phyloP scores from a whole-genome alignment of 2,888 invertebrate species.

The Nesidiocoris tenuis region DNA sequence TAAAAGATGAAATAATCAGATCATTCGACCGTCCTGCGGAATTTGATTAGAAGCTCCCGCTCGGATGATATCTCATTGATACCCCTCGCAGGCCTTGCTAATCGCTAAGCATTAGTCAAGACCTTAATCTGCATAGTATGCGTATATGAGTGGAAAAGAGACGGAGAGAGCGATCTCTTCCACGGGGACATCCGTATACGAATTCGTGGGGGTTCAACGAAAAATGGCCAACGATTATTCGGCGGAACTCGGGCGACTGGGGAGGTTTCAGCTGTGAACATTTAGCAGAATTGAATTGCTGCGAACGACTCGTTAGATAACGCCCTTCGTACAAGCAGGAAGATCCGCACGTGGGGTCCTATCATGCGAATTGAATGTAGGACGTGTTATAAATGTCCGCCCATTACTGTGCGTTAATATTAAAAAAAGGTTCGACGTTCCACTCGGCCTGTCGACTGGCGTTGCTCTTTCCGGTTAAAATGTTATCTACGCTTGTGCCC shows the following conservation, averaged over 20 bases:
- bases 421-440: background rate
- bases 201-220: constrained; percentile 2
- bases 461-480: too few relatives aligned
- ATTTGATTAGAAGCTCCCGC: constrained; percentile 32
- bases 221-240: constrained; percentile 34
- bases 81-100: constrained; percentile 15
- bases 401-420: background rate
- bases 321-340: constrained; percentile 7
- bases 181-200: background rate
- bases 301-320: constrained; percentile 33
- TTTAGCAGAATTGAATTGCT: constrained; percentile 41
- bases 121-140: constrained; percentile 33
- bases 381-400: background rate
- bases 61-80: constrained; percentile 25
- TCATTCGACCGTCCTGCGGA: constrained; percentile 1
- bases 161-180: background rate
- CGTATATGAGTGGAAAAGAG: constrained; percentile 4
- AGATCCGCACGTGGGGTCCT: background rate
- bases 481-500: too few relatives aligned
- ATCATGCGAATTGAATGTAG: background rate
- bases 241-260: constrained; percentile 8
- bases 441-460: too few relatives aligned
- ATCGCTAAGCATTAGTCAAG: constrained; percentile 34
- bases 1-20: constrained; percentile 35
- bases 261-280: constrained; percentile 22